These are phyloP conservation scores for Augiades crinisus DNA, from an alignment of 2,888 invertebrate genomes.

Conservation along the genomic window DNA sequence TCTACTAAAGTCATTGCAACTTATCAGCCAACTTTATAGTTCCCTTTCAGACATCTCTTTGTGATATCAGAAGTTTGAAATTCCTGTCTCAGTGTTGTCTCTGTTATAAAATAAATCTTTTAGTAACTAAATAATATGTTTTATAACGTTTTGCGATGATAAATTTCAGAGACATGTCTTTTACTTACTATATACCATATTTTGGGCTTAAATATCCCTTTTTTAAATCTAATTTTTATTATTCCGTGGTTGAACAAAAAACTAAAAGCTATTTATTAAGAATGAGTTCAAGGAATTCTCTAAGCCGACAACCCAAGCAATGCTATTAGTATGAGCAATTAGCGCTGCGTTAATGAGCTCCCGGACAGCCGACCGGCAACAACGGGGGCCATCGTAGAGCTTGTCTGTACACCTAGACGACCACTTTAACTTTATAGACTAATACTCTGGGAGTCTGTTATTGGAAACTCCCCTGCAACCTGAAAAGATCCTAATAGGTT, in stretches of 20 bases:
- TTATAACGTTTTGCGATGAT: too few species aligned
- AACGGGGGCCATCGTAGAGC: slow-evolving; percentile 36
- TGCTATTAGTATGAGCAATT: slow-evolving; percentile 74
- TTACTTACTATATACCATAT: too few species aligned
- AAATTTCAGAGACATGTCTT: too few species aligned
- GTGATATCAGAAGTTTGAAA: too few species aligned
- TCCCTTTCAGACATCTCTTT: too few species aligned
- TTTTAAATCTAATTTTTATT: too few species aligned
- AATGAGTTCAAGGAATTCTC: slow-evolving; percentile 72
- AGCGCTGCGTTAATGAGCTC: slow-evolving; percentile 73
- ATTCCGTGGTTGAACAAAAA: too few species aligned
- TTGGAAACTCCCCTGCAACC: slow-evolving; percentile 44
- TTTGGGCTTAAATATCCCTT: too few species aligned
- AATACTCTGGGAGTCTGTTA: slow-evolving; percentile 53
- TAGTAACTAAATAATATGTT: too few species aligned
- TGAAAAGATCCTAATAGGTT: slow-evolving; percentile 16
- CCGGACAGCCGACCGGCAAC: slow-evolving; percentile 55
- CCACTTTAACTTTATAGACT: slow-evolving; percentile 53
- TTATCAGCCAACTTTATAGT: too few species aligned
- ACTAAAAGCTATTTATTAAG: slow-evolving; percentile 43
- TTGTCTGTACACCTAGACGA: slow-evolving; percentile 37
- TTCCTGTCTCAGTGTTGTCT: too few species aligned
- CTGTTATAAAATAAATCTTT: too few species aligned
- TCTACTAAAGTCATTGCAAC: slow-evolving; percentile 5
- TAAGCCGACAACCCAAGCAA: slow-evolving; percentile 57